Percentiles rank a stretch among this genome's conserved stretches.
These are phyloP conservation scores for Beroe ovata DNA, from an alignment of 37 sponge, comb jelly and placozoan species.

Conservation along the genomic window DNA sequence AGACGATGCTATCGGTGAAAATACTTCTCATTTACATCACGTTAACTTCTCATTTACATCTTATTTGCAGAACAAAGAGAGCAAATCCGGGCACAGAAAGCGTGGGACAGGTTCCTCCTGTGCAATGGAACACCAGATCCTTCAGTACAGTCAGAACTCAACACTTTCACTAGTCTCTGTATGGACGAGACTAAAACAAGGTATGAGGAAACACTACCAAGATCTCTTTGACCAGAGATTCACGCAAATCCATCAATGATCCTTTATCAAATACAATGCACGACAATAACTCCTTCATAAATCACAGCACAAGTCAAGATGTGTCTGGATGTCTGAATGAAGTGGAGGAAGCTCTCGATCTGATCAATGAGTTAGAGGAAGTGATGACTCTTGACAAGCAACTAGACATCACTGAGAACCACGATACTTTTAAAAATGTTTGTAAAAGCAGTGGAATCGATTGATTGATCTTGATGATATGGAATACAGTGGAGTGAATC, in stretches of 20 bases:
- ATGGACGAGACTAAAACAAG: slow-evolving; percentile 52
- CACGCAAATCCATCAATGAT: too few species aligned
- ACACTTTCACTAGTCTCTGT: slow-evolving; percentile 73
- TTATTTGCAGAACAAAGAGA: slow-evolving; percentile 3
- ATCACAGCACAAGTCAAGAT: slow-evolving; percentile 35
- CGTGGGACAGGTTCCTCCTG: slow-evolving; percentile 78
- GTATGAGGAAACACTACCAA: too few species aligned
- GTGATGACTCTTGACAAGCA: slow-evolving; percentile 50
- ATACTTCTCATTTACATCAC: too few species aligned
- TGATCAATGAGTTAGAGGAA: slow-evolving; percentile 53
- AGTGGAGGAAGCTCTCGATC: slow-evolving; percentile 42
- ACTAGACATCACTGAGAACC: slow-evolving; percentile 19
- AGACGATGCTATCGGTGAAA: too few species aligned
- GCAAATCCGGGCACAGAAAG: slow-evolving; percentile 50
- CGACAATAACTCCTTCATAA: too few species aligned
- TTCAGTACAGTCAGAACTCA: slow-evolving; percentile 72
- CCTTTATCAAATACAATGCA: too few species aligned
- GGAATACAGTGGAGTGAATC: too few species aligned
- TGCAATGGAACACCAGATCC: slow-evolving; percentile 75
- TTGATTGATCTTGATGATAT: too few species aligned
- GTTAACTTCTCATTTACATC: too few species aligned
- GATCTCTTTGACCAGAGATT: too few species aligned
- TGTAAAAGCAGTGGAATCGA: too few species aligned
- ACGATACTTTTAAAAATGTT: slow-evolving; percentile 32
- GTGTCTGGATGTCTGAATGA: slow-evolving; percentile 15